Evolutionary conservation across 2,888 invertebrate genomes (phyloP).

Genomic region (Sesamia inferens): DNA sequence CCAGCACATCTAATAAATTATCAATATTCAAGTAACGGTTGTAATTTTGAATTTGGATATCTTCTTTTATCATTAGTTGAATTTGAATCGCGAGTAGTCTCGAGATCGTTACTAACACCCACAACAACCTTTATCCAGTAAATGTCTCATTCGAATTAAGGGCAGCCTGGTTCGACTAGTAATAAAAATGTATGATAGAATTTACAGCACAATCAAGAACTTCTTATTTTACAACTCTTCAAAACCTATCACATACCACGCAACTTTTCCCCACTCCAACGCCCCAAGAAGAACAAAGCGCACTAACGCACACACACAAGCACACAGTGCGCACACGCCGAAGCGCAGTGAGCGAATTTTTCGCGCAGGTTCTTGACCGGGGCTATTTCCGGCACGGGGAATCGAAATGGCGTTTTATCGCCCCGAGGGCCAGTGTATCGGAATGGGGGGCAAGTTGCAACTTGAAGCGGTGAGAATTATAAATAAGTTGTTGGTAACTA

Average conservation of each 20-base stretch:
- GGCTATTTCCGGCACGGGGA: constrained; percentile 81
- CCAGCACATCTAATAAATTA: too few species aligned
- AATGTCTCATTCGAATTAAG: not conserved
- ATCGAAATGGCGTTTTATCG: constrained; percentile 79
- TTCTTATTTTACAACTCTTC: too few species aligned
- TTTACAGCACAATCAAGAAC: not conserved
- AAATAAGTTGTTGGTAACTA: not conserved
- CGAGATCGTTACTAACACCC: not conserved
- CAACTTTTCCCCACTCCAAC: not conserved
- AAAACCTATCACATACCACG: not conserved
- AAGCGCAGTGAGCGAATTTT: constrained; percentile 69
- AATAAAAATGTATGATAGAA: too few species aligned
- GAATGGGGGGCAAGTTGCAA: constrained; percentile 12
- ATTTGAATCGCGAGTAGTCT: too few species aligned
- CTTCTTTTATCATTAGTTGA: not conserved
- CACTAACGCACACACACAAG: constrained; percentile 12
- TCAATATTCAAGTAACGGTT: not conserved
- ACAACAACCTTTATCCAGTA: not conserved
- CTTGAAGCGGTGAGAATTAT: constrained; percentile 10
- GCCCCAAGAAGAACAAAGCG: constrained; percentile 34
- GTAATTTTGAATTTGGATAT: not conserved
- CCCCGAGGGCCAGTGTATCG: constrained; percentile 66
- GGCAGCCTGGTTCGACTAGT: not conserved
- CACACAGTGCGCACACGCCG: constrained; percentile 40
- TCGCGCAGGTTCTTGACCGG: constrained; percentile 82